Evolutionary conservation across 2,888 invertebrate species (phyloP).

Genomic region (Plebejus melissa): DNA sequence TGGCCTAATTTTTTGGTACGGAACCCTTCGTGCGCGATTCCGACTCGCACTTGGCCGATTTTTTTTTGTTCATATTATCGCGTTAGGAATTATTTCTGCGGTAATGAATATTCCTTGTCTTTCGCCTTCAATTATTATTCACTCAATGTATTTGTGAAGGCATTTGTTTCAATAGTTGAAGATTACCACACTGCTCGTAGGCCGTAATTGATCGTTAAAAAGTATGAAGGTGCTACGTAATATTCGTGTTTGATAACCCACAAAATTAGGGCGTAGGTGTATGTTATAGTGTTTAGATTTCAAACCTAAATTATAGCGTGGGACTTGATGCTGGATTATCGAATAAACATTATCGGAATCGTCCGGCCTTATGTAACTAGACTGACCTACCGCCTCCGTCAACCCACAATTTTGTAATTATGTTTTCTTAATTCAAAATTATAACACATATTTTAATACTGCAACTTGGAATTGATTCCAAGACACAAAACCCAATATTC

Average conservation of each 20-base stretch:
- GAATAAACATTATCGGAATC: background rate
- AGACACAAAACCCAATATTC: background rate
- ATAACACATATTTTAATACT: background rate
- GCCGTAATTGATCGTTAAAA: constrained; percentile 15
- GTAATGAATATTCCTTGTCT: background rate
- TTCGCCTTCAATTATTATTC: background rate
- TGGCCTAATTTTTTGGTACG: too few species aligned
- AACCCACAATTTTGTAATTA: background rate
- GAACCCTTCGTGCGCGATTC: too few species aligned
- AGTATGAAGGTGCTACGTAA: constrained; percentile 14
- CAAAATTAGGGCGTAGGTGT: constrained; percentile 16
- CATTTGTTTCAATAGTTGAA: background rate
- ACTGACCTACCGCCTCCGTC: background rate
- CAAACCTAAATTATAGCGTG: constrained; percentile 12
- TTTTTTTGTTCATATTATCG: background rate
- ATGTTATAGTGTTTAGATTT: constrained; percentile 7
- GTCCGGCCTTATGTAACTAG: background rate
- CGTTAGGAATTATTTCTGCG: background rate
- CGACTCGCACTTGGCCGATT: background rate
- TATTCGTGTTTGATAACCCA: constrained; percentile 4
- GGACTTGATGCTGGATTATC: background rate
- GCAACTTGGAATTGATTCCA: background rate
- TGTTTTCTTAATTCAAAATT: background rate
- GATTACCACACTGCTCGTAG: constrained; percentile 8
- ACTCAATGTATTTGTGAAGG: background rate